These are phyloP conservation scores for Conistra vaccinii DNA, from an alignment of 2,888 invertebrate species.

Conservation along the genomic window DNA sequence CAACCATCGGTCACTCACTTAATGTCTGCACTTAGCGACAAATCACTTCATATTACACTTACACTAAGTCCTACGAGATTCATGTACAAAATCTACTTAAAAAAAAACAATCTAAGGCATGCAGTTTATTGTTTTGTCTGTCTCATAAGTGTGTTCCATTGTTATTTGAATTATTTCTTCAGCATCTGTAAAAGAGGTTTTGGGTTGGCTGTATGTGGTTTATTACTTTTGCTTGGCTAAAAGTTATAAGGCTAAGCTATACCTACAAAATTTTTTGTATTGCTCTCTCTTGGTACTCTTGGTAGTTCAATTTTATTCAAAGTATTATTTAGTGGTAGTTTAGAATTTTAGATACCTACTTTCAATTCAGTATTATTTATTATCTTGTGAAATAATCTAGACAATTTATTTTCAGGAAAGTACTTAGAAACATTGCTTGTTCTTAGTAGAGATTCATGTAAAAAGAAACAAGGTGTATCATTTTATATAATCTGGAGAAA, in stretches of 20 bases:
- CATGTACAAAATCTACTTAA: conserved; percentile 74
- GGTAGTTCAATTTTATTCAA: background rate
- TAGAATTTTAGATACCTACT: background rate
- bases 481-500: conserved; percentile 21
- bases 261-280: background rate
- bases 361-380: background rate
- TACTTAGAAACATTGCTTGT: background rate
- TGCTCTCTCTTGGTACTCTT: background rate
- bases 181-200: conserved; percentile 61
- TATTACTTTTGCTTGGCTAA: conserved; percentile 19
- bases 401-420: background rate
- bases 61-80: conserved; percentile 77
- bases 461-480: conserved; percentile 19
- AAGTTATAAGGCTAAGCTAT: background rate
- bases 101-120: conserved; percentile 75
- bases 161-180: conserved; percentile 43
- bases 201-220: conserved; percentile 34
- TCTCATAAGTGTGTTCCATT: conserved; percentile 61
- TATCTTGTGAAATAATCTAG: background rate
- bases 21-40: conserved; percentile 53
- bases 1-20: conserved; percentile 69
- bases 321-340: background rate
- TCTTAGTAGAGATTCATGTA: background rate
- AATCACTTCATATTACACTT: conserved; percentile 76
- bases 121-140: conserved; percentile 66